A percentile compares a stretch with the other conserved stretches of the same genome.
These are phyloP conservation scores for Bilobella aurantiaca DNA, from an alignment of 1,140 invertebrate species.

Conservation along the genomic window DNA sequence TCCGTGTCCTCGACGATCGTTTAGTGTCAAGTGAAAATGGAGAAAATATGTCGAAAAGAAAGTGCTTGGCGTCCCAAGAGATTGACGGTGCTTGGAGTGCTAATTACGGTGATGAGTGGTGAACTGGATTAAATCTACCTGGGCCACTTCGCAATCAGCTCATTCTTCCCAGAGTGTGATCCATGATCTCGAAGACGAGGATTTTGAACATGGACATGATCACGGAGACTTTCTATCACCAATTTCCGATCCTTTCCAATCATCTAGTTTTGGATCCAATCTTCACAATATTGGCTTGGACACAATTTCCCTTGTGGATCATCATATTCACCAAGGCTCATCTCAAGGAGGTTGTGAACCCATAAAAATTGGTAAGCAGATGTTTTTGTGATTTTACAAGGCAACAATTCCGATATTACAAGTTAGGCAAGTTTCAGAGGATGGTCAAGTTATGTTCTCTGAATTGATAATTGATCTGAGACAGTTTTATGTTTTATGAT, in stretches of 20 bases:
- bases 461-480: background rate
- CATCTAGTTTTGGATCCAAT: background rate
- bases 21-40: background rate
- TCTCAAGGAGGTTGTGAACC: slow-evolving; percentile 27
- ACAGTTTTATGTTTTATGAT: background rate
- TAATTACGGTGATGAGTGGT: background rate
- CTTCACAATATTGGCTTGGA: too few relatives aligned
- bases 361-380: slow-evolving; percentile 29
- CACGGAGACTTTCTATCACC: background rate
- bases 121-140: background rate
- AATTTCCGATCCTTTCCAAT: background rate
- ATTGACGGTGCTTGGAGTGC: background rate
- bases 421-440: background rate
- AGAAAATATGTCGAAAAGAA: background rate
- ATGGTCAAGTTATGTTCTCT: background rate
- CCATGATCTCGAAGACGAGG: background rate
- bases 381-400: background rate
- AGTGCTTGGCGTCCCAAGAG: background rate
- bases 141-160: background rate
- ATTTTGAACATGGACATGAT: background rate
- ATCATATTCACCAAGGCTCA: slow-evolving; percentile 15
- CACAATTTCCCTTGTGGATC: slow-evolving; percentile 8
- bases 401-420: background rate
- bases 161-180: background rate
- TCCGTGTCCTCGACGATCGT: background rate